Conservation (phyloP, 2,888 invertebrate species). For the Drosophila tanythrix region DNA sequence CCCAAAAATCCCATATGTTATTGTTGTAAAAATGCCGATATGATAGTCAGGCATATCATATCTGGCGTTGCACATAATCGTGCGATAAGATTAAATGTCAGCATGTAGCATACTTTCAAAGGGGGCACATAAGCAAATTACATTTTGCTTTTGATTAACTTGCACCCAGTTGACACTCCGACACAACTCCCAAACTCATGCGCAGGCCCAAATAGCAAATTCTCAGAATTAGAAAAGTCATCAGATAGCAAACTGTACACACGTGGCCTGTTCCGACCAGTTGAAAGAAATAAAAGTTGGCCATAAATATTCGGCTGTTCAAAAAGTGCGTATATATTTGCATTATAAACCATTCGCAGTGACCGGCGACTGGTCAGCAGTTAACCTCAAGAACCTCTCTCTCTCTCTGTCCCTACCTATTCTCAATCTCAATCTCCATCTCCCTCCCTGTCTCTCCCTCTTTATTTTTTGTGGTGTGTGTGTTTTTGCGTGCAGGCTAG, state of each 20-base stretch:
- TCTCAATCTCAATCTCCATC: background rate
- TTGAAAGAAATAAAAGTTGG: constrained; percentile 18
- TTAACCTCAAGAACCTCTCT: constrained; percentile 10
- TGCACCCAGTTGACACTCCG: constrained; percentile 11
- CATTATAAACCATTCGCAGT: constrained; percentile 64
- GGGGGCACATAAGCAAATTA: constrained; percentile 1
- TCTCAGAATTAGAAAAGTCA: constrained; percentile 17
- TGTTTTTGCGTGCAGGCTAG: constrained; percentile 66
- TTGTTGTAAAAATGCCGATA: constrained; percentile 35
- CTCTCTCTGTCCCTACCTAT: background rate
- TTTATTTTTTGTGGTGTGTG: constrained; percentile 16
- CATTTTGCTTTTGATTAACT: constrained; percentile 17
- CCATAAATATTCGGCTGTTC: constrained; percentile 56
- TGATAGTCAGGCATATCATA: constrained; percentile 42
- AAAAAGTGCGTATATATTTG: constrained; percentile 76
- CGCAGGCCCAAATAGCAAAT: constrained; percentile 6
- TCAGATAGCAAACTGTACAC: constrained; percentile 16
- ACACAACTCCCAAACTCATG: background rate
- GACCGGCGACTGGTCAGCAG: constrained; percentile 44
- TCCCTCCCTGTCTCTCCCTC: background rate
- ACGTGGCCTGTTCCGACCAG: constrained; percentile 32
- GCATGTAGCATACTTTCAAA: constrained; percentile 1
- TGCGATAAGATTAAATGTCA: constrained; percentile 48
- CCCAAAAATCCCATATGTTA: constrained; percentile 6
- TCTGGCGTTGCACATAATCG: constrained; percentile 46